These are phyloP conservation scores for Nomada goodeniana DNA, from an alignment of 2,888 invertebrate genomes.

Conservation along the genomic window DNA sequence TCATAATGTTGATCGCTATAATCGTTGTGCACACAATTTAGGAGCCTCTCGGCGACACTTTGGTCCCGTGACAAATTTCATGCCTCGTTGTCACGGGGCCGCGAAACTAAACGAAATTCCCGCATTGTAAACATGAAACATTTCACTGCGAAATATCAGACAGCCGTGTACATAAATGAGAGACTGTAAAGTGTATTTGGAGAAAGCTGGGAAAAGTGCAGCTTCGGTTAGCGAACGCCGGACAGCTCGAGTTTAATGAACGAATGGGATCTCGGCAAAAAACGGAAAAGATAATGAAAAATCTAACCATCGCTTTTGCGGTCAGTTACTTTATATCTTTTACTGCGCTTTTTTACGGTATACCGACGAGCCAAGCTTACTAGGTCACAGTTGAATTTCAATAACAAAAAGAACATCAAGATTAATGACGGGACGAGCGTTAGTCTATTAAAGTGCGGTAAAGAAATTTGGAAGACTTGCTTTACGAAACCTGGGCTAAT, in stretches of 20 bases:
- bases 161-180: background rate
- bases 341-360: conserved; percentile 33
- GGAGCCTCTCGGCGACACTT: background rate
- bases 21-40: conserved; percentile 1
- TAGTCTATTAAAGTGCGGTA: conserved; percentile 54
- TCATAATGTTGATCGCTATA: background rate
- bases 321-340: conserved; percentile 72
- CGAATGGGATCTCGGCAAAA: conserved; percentile 68
- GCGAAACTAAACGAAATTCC: too few relatives aligned
- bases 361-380: background rate
- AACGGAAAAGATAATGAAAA: conserved; percentile 66
- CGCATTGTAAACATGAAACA: background rate
- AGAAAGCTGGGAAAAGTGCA: background rate
- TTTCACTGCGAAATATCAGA: conserved; percentile 24
- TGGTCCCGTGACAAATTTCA: background rate
- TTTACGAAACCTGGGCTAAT: too few relatives aligned
- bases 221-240: conserved; percentile 49
- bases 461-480: conserved; percentile 46
- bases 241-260: conserved; percentile 75
- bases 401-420: conserved; percentile 13
- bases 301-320: conserved; percentile 73
- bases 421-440: conserved; percentile 12
- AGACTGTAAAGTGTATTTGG: conserved; percentile 2
- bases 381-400: conserved; percentile 33
- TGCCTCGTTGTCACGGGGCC: background rate